Evolutionary conservation across 2,888 invertebrate species (phyloP), one percentile per base, ranked within the genome.

Genomic region (Erpobdella octoculata): DNA sequence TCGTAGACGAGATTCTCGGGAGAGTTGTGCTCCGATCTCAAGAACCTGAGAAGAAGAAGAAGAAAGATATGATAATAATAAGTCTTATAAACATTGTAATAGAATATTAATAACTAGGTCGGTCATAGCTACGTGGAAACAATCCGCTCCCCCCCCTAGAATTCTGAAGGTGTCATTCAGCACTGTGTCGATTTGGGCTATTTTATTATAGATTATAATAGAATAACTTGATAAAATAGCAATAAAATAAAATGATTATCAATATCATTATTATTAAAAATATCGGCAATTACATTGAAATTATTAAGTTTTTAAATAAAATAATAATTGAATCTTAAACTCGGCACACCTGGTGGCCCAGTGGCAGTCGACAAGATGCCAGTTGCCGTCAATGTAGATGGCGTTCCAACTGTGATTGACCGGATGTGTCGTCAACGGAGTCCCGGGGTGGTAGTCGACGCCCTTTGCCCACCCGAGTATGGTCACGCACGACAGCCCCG

Each of bases 311-410:
- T n/a, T n/a, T n/a, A n/a, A n/a, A n/a, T n/a, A n/a, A n/a, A n/a
- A n/a, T n/a, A n/a, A n/a, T n/a, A n/a, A n/a, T n/a, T n/a, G n/a
- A 41, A 41, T n/a, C n/a, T 15, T n/a, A 41, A 41, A 41, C n/a
- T n/a, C 12, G 12, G n/a, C 46, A 41, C 46, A 97, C 73, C 97
- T 86, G 0, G 97, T 97, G 6, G 97, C 97, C 97, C 97, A 98
- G 85, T 98, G 98, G 83, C 96, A 97, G 85, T 98, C 97, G 1
- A 98, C 96, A 82, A 98, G 95, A 75, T 97, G 88, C 97, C 97
- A 98, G 5, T 94, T 93, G 0, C 94, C 94, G 0, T 97, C 96
- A 21, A 98, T 92, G 83, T 91, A 94, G 9, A 96, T 95, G 0
- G 95, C 96, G 84, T 98, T 98, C 97, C 97, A 98, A 77, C 81